Percentiles rank a stretch among this genome's conserved stretches.
These are phyloP conservation scores for Paramacrobiotus metropolitanus DNA, from an alignment of 1,140 invertebrate genomes.

Conservation along the genomic window DNA sequence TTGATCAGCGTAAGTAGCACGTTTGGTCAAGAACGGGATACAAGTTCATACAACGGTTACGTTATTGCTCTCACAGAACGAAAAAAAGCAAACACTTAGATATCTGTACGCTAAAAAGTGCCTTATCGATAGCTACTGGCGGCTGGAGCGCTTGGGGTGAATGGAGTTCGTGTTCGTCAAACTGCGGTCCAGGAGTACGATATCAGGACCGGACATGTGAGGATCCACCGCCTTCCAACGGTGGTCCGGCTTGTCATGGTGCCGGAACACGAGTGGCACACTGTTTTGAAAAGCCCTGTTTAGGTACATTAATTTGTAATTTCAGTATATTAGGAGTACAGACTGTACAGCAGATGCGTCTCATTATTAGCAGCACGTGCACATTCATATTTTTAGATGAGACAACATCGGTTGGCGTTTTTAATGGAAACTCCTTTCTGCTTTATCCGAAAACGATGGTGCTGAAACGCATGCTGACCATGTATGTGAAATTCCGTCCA, in stretches of 20 bases:
- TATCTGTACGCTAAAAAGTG: too few relatives aligned
- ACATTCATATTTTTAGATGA: background rate
- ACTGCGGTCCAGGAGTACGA: background rate
- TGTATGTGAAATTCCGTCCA: background rate
- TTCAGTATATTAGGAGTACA: too few relatives aligned
- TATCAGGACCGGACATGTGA: conserved; percentile 1
- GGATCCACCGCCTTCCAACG: background rate
- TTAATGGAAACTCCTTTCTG: background rate
- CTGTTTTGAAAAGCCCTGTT: background rate
- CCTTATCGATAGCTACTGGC: background rate
- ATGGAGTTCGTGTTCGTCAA: background rate
- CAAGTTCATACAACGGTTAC: too few relatives aligned
- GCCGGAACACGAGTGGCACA: background rate
- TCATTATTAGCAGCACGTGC: background rate
- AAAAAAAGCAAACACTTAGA: too few relatives aligned
- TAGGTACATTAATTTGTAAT: background rate
- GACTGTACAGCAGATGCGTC: too few relatives aligned
- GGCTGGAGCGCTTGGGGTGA: background rate
- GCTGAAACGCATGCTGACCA: background rate
- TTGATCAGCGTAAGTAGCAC: too few relatives aligned
- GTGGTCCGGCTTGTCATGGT: background rate
- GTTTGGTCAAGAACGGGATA: too few relatives aligned
- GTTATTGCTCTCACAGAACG: too few relatives aligned
- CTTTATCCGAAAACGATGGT: background rate
- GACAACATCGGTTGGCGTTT: background rate